Conservation (phyloP, 2,888 invertebrate genomes). For the Lomographa bimaculata region DNA sequence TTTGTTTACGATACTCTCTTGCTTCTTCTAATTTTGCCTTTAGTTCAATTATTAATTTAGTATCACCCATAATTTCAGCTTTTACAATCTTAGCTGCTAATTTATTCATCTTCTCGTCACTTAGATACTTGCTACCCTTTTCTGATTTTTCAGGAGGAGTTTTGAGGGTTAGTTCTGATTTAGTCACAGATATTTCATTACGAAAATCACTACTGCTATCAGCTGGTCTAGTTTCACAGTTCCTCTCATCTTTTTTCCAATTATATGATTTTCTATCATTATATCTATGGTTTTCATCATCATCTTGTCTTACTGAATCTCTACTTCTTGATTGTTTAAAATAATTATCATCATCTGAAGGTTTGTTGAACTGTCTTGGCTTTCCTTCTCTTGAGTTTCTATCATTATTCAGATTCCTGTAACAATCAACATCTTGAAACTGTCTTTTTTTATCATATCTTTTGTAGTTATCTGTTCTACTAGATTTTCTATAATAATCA, state of each 20-base stretch:
- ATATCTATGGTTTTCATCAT: conserved; percentile 23
- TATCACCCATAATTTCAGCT: conserved; percentile 96
- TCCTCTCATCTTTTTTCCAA: conserved; percentile 47
- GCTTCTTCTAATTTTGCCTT: conserved; percentile 90
- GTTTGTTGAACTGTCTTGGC: conserved; percentile 4
- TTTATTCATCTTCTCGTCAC: conserved; percentile 94
- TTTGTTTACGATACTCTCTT: conserved; percentile 76
- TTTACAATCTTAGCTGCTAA: conserved; percentile 95
- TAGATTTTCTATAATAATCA: conserved; percentile 48
- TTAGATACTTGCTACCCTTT: conserved; percentile 69
- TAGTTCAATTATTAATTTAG: conserved; percentile 86
- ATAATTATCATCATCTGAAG: conserved; percentile 25
- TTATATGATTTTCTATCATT: conserved; percentile 37
- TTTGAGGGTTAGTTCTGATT: conserved; percentile 5
- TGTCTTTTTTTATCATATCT: conserved; percentile 4
- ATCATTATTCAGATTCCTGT: conserved; percentile 7
- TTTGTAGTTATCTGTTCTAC: conserved; percentile 3
- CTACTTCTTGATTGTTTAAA: conserved; percentile 12
- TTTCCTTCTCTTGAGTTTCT: neutral
- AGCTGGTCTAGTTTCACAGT: conserved; percentile 4
- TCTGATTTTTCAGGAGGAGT: conserved; percentile 18
- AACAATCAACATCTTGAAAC: conserved; percentile 6
- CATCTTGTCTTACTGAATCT: conserved; percentile 4
- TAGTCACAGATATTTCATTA: conserved; percentile 6
- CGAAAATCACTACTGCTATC: neutral